Evolutionary conservation across 2,113 vertebrate species (phyloP).

Genomic region (Oreochromis aureus): DNA sequence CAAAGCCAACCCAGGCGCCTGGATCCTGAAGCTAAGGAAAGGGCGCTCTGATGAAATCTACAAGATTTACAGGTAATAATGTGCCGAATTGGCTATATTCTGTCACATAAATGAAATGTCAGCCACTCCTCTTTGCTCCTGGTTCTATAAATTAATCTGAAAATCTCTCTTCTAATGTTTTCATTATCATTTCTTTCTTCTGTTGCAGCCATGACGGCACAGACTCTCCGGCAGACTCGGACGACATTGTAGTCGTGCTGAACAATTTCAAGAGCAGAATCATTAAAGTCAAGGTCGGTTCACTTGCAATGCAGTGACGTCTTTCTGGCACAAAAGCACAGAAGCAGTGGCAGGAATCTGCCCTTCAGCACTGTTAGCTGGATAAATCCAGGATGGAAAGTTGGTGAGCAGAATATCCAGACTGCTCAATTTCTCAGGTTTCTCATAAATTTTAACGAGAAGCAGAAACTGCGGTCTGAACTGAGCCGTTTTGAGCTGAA

Average conservation of each 20-base stretch:
- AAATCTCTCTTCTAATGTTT: background rate
- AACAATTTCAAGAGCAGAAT: constrained; percentile 96
- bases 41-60: constrained; percentile 98
- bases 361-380: background rate
- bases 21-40: constrained; percentile 89
- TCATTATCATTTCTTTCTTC: background rate
- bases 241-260: constrained; percentile 86
- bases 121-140: background rate
- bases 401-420: background rate
- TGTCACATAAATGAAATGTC: background rate
- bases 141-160: background rate
- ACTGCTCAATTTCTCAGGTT: background rate
- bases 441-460: background rate
- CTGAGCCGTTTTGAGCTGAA: background rate
- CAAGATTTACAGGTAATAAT: constrained; percentile 88
- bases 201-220: constrained; percentile 88
- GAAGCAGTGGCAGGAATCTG: background rate
- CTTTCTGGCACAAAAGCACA: background rate
- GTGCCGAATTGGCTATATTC: background rate
- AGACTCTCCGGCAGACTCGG: constrained; percentile 87
- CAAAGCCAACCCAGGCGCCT: constrained; percentile 96
- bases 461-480: background rate
- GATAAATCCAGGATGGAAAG: background rate
- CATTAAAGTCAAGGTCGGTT: constrained; percentile 90
- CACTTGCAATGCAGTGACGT: background rate